These are phyloP conservation scores for Diachrysia chrysitis DNA, from an alignment of 2,888 invertebrate genomes.

Conservation along the genomic window DNA sequence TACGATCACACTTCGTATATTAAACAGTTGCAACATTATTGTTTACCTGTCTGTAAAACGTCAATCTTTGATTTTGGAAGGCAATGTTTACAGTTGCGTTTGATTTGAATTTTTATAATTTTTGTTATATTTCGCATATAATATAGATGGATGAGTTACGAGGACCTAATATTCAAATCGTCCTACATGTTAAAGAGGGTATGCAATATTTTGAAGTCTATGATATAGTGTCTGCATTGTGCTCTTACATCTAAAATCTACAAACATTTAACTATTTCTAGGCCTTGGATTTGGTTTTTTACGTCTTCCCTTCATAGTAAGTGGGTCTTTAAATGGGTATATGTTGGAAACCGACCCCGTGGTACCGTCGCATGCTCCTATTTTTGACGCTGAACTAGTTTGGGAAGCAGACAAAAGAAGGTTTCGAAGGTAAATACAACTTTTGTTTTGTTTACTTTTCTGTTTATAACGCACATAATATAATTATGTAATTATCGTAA, in stretches of 20 bases:
- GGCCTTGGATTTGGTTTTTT: conserved; percentile 90
- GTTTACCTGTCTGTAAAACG: conserved; percentile 7
- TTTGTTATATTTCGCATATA: conserved; percentile 58
- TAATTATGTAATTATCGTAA: no score
- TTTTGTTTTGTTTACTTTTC: conserved; percentile 18
- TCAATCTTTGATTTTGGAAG: conserved; percentile 69
- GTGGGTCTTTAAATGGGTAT: conserved; percentile 91
- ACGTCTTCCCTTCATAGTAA: conserved; percentile 87
- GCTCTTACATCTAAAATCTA: not conserved
- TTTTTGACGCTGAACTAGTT: conserved; percentile 92
- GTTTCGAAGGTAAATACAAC: conserved; percentile 88
- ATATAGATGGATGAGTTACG: conserved; percentile 90
- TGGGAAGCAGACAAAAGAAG: conserved; percentile 94
- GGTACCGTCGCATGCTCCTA: conserved; percentile 88
- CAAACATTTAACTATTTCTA: conserved; percentile 58
- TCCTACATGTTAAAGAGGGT: conserved; percentile 92
- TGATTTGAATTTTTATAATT: conserved; percentile 70
- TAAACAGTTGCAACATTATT: not conserved
- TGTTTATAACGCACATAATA: not conserved
- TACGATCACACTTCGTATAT: not conserved
- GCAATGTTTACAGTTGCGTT: conserved; percentile 75
- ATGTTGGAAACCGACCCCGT: conserved; percentile 92
- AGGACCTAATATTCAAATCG: conserved; percentile 91
- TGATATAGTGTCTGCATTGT: not conserved
- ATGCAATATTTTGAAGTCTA: conserved; percentile 21